These are phyloP conservation scores for Eptesicus fuscus DNA, from an alignment of 2,113 vertebrate genomes.

Conservation along the genomic window DNA sequence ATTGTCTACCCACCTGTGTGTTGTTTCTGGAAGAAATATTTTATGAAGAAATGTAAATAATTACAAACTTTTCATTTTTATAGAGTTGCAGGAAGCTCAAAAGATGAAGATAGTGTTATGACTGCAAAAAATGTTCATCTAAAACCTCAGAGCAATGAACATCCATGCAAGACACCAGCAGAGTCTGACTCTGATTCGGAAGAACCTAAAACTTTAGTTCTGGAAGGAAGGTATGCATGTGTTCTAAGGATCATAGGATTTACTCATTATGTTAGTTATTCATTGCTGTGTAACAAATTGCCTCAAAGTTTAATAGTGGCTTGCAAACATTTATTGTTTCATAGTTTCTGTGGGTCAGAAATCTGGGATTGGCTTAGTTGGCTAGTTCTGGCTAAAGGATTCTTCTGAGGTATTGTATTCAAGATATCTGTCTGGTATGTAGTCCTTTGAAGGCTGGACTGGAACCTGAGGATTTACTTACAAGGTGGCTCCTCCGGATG, in stretches of 20 bases:
- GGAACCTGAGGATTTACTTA: background rate
- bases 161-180: background rate
- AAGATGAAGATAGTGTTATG: background rate
- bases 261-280: background rate
- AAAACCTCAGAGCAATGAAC: background rate
- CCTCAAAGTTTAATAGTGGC: background rate
- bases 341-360: background rate
- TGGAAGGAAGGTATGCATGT: conserved; percentile 66
- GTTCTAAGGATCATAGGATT: background rate
- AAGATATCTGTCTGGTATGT: background rate
- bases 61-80: conserved; percentile 44
- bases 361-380: background rate
- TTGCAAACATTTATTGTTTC: background rate
- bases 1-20: background rate
- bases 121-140: conserved; percentile 14
- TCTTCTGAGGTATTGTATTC: background rate
- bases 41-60: conserved; percentile 17
- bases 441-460: background rate
- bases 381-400: background rate
- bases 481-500: background rate
- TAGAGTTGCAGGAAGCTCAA: conserved; percentile 16
- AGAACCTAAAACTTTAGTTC: conserved; percentile 7
- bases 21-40: conserved; percentile 31
- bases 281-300: background rate
- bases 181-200: background rate